phyloP scores from a whole-genome alignment of 2,113 vertebrate genomes.

The Pachyramphus minor region DNA sequence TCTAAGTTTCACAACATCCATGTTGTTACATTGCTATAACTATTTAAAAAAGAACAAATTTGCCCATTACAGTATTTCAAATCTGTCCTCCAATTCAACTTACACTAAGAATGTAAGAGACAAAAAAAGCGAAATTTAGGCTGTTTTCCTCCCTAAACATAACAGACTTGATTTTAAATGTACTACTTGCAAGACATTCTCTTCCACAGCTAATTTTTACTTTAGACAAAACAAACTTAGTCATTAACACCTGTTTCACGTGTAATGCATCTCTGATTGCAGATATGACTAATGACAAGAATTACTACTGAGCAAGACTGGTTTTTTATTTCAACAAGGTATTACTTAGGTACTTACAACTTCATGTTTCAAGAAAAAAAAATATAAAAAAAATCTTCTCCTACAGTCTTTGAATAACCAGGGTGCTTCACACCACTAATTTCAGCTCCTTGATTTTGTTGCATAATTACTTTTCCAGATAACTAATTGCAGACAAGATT shows the following conservation, averaged over 20 bases:
- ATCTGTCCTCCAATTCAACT: not conserved
- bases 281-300: constrained; percentile 11
- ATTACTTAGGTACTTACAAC: constrained; percentile 5
- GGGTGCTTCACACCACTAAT: constrained; percentile 64
- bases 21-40: not conserved
- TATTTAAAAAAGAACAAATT: not conserved
- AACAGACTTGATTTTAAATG: not conserved
- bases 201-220: not conserved
- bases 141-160: not conserved
- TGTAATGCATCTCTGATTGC: not conserved
- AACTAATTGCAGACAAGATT: constrained; percentile 67
- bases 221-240: not conserved
- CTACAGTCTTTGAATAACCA: constrained; percentile 6
- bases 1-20: not conserved
- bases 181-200: not conserved
- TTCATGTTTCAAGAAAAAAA: constrained; percentile 24
- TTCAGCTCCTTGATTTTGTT: constrained; percentile 68
- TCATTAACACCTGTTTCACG: not conserved
- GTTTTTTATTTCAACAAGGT: not conserved
- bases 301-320: not conserved
- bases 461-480: constrained; percentile 72
- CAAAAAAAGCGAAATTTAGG: not conserved
- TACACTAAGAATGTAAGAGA: not conserved
- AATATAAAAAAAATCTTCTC: not conserved
- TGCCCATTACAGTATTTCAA: not conserved